Percentiles rank a stretch among this genome's conserved stretches.
Evolutionary conservation across 2,797 vertebrate species (phyloP).

Genomic region (Micropoecilia bifurca): DNA sequence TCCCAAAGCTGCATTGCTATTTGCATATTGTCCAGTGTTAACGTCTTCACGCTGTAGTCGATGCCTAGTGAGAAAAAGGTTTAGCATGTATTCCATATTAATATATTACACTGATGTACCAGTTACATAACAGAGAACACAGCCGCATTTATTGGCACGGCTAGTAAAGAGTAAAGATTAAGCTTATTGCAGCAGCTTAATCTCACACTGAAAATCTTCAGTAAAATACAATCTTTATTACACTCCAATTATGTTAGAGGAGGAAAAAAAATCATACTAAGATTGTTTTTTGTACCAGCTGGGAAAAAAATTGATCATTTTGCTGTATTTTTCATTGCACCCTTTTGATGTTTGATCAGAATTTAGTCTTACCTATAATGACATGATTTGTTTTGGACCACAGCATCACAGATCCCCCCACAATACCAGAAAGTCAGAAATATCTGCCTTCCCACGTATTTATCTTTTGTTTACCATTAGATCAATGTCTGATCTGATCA

Average conservation of each 20-base stretch:
- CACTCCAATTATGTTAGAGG: neutral
- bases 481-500: neutral
- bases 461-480: neutral
- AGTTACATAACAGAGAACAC: neutral
- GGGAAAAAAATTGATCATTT: neutral
- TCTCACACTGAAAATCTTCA: neutral
- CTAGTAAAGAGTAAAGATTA: neutral
- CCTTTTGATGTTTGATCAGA: neutral
- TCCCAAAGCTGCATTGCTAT: constrained; percentile 95
- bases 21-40: constrained; percentile 85
- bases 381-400: neutral
- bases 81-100: neutral
- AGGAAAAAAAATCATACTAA: neutral
- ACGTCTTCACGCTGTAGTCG: constrained; percentile 91
- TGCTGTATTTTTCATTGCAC: neutral
- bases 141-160: neutral
- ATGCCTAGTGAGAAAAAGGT: constrained; percentile 80
- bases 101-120: neutral
- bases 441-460: neutral
- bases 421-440: neutral
- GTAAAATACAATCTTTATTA: neutral
- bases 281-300: neutral
- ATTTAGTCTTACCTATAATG: neutral
- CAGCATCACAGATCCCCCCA: neutral
- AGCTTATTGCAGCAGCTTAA: neutral